phyloP scores from a whole-genome alignment of 2,113 vertebrate species.

The Nerophis lumbriciformis region DNA sequence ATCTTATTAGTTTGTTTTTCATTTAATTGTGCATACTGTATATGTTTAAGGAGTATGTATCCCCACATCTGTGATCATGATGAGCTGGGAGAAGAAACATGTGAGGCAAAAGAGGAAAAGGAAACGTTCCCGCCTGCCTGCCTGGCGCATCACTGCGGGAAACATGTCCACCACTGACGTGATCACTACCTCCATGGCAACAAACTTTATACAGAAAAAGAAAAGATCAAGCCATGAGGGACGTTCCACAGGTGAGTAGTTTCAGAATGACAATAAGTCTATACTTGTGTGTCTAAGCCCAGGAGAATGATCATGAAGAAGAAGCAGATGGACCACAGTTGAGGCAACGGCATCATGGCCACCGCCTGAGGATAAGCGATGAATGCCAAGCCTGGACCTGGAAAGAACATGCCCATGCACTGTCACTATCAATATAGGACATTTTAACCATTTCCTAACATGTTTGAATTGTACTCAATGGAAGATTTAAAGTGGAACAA shows the following conservation, averaged over 20 bases:
- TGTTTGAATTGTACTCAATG: not conserved
- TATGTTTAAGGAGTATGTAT: not conserved
- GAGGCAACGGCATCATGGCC: conserved; percentile 73
- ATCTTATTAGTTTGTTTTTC: not conserved
- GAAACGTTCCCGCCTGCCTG: conserved; percentile 52
- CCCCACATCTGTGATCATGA: conserved; percentile 70
- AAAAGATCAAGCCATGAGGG: not conserved
- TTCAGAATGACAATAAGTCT: not conserved
- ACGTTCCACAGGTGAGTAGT: not conserved
- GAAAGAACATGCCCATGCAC: not conserved
- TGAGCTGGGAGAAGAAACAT: conserved; percentile 64
- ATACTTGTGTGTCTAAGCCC: conserved; percentile 71
- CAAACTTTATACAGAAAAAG: conserved; percentile 52
- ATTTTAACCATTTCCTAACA: not conserved
- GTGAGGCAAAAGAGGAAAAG: conserved; percentile 64
- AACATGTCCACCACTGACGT: conserved; percentile 66
- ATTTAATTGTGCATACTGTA: not conserved
- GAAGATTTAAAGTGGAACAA: not conserved
- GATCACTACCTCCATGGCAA: conserved; percentile 64
- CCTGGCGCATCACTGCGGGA: conserved; percentile 54
- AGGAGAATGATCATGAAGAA: conserved; percentile 73
- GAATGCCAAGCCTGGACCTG: conserved; percentile 73
- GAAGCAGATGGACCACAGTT: conserved; percentile 72
- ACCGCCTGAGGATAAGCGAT: conserved; percentile 73
- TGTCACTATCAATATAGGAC: not conserved